Evolutionary conservation across 2,797 vertebrate species (phyloP).

Genomic region (Spinibarbus caldwelli): DNA sequence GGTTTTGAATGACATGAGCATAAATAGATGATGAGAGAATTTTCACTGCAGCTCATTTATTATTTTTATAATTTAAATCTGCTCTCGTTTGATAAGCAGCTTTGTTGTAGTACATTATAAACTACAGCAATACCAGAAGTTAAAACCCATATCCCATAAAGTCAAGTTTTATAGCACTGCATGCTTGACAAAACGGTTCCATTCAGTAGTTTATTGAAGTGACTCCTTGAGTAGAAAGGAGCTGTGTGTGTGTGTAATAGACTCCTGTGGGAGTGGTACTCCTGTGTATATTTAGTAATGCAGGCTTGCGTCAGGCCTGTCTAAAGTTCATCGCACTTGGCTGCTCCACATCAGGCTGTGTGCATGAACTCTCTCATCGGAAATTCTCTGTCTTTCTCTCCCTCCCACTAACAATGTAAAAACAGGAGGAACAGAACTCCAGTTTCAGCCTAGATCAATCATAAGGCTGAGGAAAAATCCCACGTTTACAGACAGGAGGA

Average conservation of each 20-base stretch:
- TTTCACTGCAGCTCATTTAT: background rate
- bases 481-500: conserved; percentile 14
- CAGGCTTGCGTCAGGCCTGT: conserved; percentile 55
- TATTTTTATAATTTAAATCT: background rate
- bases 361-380: conserved; percentile 58
- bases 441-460: conserved; percentile 26
- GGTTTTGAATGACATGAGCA: background rate
- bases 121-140: background rate
- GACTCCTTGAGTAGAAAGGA: conserved; percentile 19
- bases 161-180: background rate
- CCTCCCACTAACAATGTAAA: background rate
- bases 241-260: conserved; percentile 14
- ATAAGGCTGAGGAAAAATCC: conserved; percentile 17
- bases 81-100: background rate
- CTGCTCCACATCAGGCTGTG: conserved; percentile 60
- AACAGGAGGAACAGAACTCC: conserved; percentile 15
- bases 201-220: conserved; percentile 39
- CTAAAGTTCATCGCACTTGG: conserved; percentile 67
- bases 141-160: conserved; percentile 8
- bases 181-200: conserved; percentile 3
- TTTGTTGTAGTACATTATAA: background rate
- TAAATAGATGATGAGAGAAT: background rate
- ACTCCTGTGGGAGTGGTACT: no score
- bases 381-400: conserved; percentile 21
- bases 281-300: conserved; percentile 65